Evolutionary conservation across 2,113 vertebrate genomes (phyloP), one percentile per base, ranked within the genome.

Genomic region (Ranitomeya variabilis): DNA sequence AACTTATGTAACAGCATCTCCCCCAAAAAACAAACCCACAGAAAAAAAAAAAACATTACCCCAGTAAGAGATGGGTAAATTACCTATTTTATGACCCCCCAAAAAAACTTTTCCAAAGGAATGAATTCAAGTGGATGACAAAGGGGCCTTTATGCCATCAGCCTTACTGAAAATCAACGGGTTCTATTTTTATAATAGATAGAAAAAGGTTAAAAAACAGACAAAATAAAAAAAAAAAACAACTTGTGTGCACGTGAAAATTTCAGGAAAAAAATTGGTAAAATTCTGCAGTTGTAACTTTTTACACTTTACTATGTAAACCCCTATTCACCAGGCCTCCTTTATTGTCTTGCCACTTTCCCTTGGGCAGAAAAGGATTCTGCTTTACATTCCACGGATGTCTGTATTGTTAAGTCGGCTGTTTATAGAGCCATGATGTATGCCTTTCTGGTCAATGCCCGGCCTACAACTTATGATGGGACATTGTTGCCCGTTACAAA

Each of bases 371-470:
- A 88, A 26, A 88, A 26, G 59, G 67, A 60, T 88, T 83, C 79
- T 82, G 79, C 67, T 88, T 88, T 71, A 88, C 74, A 88, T 83
- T 74, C 87, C 87, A 77, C 21, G 26, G 59, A 83, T 82, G 86
- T 88, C 80, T 88, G 82, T 77, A 88, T 88, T 76, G 87, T 69
- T 57, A 52, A 83, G 87, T 83, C 16, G 76, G 31, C 80, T 83
- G 80, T 88, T 88, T 88, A 88, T 83, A 26, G 80, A 83, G 57
- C 87, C 55, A 71, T 85, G 74, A 89, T 89, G 81, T 89, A 89
- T 89, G 87, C 73, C 45, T 79, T 78, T 76, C 60, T 85, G 51
- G 81, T 85, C 73, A 89, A 85, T 84, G 73, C n/a, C 60, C 55
- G 81, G 81, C 80, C 69, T 66, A 73, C 59, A 76, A 52, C 60